Evolutionary conservation across 2,113 vertebrate species (phyloP), one percentile per base, ranked within the genome.

Genomic region (Thamnaconus septentrionalis): DNA sequence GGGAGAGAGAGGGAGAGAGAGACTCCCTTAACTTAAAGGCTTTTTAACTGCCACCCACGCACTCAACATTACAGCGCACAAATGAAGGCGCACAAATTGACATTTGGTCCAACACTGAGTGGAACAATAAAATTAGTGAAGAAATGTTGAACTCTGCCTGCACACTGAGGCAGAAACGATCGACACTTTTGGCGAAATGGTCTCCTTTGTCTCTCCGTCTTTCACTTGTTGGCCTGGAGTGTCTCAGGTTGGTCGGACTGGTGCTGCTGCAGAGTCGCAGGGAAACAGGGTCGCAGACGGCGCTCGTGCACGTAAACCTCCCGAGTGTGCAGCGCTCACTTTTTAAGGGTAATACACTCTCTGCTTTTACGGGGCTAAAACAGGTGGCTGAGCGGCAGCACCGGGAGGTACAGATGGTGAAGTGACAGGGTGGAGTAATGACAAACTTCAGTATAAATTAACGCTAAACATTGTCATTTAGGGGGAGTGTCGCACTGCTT

Each of bases 401-500:
- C 69, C 61, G 64, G 77, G 60, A 81, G 73, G 53, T 56, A 48
- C 63, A 67, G 67, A 70, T 71, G 66, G 64, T 61, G 53, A 69
- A 48, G 67, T 84, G 80, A 83, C 58, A 40, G 71, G 75, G 80
- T 72, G 73, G 79, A 65, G 80, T 84, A 83, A 86, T 77, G 76
- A 82, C 75, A 72, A 85, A 84, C 66, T 59, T 74, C 59, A 59
- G 60, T 59, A 53, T 59, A 57, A 73, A 82, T 78, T 71, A 63
- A 71, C 71, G 66, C 81, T 74, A 86, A 88, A 85, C 73, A 78
- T 82, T 80, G 64, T 84, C 62, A 86, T 86, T 87, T 87, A 42
- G 78, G 66, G 65, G 81, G 73, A 77, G 79, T 81, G 79, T 74
- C 82, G 61, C 56, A 56, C 63, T 71, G 18, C 41, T 59, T 74